phyloP scores from a whole-genome alignment of 1,140 invertebrate genomes.

The Cotesia typhae region DNA sequence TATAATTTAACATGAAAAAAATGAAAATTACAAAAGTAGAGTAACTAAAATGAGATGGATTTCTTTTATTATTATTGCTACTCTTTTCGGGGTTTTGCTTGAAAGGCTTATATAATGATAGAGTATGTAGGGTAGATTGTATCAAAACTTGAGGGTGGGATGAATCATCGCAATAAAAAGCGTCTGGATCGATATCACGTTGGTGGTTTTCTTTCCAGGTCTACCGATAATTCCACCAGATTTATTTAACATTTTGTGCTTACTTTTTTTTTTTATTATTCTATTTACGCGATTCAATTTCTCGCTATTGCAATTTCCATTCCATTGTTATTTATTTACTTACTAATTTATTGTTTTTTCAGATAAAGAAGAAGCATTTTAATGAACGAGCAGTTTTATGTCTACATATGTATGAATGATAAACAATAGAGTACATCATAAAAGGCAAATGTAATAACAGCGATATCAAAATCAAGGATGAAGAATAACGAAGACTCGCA shows the following conservation, averaged over 20 bases:
- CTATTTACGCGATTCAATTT: too few relatives aligned
- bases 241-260: neutral
- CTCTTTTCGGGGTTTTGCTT: neutral
- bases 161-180: constrained; percentile 32
- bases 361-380: neutral
- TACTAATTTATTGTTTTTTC: too few relatives aligned
- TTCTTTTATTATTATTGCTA: neutral
- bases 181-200: constrained; percentile 28
- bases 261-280: neutral
- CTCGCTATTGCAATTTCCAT: too few relatives aligned
- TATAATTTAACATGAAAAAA: neutral
- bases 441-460: neutral
- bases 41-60: neutral
- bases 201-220: constrained; percentile 1
- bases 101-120: neutral
- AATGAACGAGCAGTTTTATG: too few relatives aligned
- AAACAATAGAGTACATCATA: neutral
- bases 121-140: constrained; percentile 4
- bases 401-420: too few relatives aligned
- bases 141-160: constrained; percentile 23
- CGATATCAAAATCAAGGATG: constrained; percentile 40
- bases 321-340: too few relatives aligned
- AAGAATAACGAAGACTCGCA: constrained; percentile 44
- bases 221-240: neutral
- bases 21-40: neutral